A percentile compares a stretch with the other conserved stretches of the same genome.
Conservation (phyloP, 1,140 invertebrate species). For the Ridgeia piscesae region DNA sequence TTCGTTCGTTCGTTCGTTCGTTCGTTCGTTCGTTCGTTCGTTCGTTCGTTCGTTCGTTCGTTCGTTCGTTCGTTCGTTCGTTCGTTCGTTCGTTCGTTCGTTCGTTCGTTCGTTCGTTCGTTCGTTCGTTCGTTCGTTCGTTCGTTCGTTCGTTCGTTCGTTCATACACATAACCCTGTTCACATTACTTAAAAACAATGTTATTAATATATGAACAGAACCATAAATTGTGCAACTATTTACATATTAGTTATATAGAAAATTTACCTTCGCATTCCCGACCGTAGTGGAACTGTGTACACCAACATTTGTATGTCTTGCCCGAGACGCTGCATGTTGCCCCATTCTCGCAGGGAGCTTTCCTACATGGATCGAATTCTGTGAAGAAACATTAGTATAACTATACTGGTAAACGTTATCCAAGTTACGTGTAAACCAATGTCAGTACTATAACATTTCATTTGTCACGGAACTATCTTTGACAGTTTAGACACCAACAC, state of each 20-base stretch:
- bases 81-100: too few species aligned
- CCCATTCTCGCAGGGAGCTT: neutral
- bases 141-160: too few species aligned
- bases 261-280: neutral
- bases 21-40: too few species aligned
- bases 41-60: too few species aligned
- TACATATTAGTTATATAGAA: neutral
- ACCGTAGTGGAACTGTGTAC: neutral
- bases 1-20: too few species aligned
- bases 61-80: too few species aligned
- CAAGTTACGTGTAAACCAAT: neutral
- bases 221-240: neutral
- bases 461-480: neutral
- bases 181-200: neutral
- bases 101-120: too few species aligned
- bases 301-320: neutral
- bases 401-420: neutral
- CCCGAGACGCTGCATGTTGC: neutral
- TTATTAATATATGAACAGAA: neutral
- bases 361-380: neutral
- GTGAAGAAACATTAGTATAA: neutral
- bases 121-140: too few species aligned
- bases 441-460: neutral
- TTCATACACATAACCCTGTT: neutral
- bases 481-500: neutral